A percentile compares a stretch with the other conserved stretches of the same genome.
Conservation (phyloP, 2,113 vertebrate genomes). For the Girardinichthys multiradiatus region DNA sequence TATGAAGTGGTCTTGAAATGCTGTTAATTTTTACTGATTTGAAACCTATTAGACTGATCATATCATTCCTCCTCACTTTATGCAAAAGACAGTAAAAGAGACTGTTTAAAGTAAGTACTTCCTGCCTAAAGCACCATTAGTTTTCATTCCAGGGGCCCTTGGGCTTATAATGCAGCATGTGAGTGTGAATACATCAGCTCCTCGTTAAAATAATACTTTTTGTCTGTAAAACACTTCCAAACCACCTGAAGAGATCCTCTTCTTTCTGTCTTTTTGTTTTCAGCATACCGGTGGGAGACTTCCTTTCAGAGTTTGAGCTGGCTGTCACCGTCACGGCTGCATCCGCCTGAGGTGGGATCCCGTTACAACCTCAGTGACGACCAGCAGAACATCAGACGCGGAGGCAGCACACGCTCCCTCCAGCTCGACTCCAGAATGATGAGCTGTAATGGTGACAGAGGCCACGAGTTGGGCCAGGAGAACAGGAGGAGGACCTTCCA, state of each 20-base stretch:
- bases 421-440: conserved; percentile 71
- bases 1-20: conserved; percentile 14
- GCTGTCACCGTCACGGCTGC: conserved; percentile 85
- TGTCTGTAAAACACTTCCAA: conserved; percentile 9
- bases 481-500: conserved; percentile 54
- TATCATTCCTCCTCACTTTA: conserved; percentile 25
- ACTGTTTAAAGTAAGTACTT: conserved; percentile 10
- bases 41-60: conserved; percentile 39
- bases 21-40: conserved; percentile 38
- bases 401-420: conserved; percentile 72
- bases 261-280: conserved; percentile 14
- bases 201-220: conserved; percentile 7
- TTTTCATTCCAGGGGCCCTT: conserved; percentile 33
- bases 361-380: conserved; percentile 49
- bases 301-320: conserved; percentile 91
- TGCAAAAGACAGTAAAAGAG: neutral
- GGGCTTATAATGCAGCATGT: conserved; percentile 22
- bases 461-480: conserved; percentile 70
- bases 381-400: conserved; percentile 60
- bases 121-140: conserved; percentile 9
- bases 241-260: neutral
- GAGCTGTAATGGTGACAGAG: conserved; percentile 67
- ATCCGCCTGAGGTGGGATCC: conserved; percentile 64
- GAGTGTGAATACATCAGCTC: conserved; percentile 16
- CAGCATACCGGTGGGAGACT: conserved; percentile 92